Evolutionary conservation across 2,113 vertebrate species (phyloP).

Genomic region (Rutilus rutilus): DNA sequence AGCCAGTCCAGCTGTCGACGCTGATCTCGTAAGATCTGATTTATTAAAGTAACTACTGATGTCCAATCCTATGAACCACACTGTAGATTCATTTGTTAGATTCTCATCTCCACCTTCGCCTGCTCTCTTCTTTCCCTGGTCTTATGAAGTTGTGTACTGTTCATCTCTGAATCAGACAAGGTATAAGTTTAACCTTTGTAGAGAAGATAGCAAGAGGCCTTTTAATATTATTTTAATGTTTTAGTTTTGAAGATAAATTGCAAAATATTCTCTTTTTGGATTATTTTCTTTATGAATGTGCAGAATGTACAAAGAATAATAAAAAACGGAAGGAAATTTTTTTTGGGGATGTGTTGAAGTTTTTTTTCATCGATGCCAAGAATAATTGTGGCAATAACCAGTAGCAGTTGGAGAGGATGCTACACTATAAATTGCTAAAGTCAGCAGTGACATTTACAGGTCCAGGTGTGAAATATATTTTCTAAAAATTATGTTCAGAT

Average conservation of each 20-base stretch:
- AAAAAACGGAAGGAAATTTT: slow-evolving; percentile 68
- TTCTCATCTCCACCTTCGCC: slow-evolving; percentile 3
- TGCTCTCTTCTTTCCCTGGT: slow-evolving; percentile 25
- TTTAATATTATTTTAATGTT: slow-evolving; percentile 67
- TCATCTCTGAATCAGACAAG: slow-evolving; percentile 60
- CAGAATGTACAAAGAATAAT: slow-evolving; percentile 77
- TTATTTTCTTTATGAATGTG: slow-evolving; percentile 68
- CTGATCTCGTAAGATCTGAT: slow-evolving; percentile 3
- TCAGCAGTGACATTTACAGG: too few species aligned
- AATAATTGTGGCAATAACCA: background rate
- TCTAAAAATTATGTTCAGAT: too few species aligned
- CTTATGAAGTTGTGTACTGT: slow-evolving; percentile 42
- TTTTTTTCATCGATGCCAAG: background rate
- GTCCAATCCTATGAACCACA: background rate
- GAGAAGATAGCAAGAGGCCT: slow-evolving; percentile 55
- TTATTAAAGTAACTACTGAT: slow-evolving; percentile 21
- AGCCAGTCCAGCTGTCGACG: slow-evolving; percentile 12
- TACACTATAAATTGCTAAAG: background rate
- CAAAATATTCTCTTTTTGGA: slow-evolving; percentile 59
- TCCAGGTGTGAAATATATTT: too few species aligned
- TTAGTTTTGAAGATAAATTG: slow-evolving; percentile 60
- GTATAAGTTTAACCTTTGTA: slow-evolving; percentile 63
- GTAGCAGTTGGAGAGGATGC: background rate
- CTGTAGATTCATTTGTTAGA: background rate
- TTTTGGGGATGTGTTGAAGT: slow-evolving; percentile 24